Conservation (phyloP, 1,140 invertebrate species). For the Cherax quadricarinatus region DNA sequence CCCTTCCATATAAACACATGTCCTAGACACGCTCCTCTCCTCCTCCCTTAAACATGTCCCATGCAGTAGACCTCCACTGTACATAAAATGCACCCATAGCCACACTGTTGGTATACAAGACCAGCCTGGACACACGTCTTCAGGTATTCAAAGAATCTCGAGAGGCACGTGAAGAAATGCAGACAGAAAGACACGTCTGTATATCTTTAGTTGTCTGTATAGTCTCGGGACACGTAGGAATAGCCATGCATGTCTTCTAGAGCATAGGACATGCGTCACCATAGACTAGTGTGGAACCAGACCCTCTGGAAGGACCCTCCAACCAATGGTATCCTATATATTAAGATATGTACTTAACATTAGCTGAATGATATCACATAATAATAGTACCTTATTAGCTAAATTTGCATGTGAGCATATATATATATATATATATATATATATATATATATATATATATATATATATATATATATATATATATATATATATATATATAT, state of each 20-base stretch:
- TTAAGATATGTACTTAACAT: neutral
- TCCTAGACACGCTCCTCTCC: neutral
- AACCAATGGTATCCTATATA: too few species aligned
- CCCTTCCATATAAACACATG: neutral
- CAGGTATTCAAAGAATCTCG: neutral
- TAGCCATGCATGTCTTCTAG: neutral
- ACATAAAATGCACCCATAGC: neutral
- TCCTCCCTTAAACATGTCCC: neutral
- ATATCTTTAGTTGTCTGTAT: neutral
- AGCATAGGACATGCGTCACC: too few species aligned
- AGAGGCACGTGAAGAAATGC: neutral
- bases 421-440: constrained; percentile 21
- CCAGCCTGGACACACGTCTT: neutral
- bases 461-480: neutral
- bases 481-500: neutral
- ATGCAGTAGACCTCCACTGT: neutral
- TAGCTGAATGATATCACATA: neutral
- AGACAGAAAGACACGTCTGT: neutral
- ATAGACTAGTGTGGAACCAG: too few species aligned
- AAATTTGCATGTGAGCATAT: neutral
- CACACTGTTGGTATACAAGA: neutral
- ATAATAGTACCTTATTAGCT: neutral
- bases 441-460: neutral
- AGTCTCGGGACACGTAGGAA: neutral
- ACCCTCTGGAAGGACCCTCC: too few species aligned